phyloP scores from a whole-genome alignment of 2,888 invertebrate genomes.

The Campoletis raptor region DNA sequence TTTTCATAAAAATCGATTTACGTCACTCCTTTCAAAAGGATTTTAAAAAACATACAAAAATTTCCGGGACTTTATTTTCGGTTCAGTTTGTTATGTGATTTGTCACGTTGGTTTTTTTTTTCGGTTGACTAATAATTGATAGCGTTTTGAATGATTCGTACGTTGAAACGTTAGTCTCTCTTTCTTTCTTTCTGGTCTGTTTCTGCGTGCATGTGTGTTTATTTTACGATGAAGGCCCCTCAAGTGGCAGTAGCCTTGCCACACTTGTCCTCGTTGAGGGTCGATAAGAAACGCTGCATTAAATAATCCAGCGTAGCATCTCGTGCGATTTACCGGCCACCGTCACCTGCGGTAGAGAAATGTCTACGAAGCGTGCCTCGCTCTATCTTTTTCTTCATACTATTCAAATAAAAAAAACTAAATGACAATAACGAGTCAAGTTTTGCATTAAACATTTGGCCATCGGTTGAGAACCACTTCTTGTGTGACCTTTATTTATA shows the following conservation, averaged over 20 bases:
- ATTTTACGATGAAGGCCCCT: conserved; percentile 23
- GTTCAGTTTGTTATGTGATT: not conserved
- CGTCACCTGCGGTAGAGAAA: conserved; percentile 64
- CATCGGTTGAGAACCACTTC: conserved; percentile 41
- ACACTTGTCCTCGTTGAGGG: conserved; percentile 68
- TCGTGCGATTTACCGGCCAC: conserved; percentile 75
- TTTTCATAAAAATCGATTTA: too few species aligned
- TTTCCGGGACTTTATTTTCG: not conserved
- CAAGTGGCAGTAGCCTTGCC: conserved; percentile 72
- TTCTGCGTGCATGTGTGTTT: conserved; percentile 19
- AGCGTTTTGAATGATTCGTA: conserved; percentile 1
- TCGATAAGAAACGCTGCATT: conserved; percentile 74
- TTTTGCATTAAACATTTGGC: conserved; percentile 6
- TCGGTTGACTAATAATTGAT: not conserved
- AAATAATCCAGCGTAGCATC: conserved; percentile 78
- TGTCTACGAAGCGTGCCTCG: conserved; percentile 1
- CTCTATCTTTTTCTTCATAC: not conserved
- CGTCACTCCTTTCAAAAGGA: too few species aligned
- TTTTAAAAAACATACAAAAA: too few species aligned
- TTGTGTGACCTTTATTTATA: conserved; percentile 66
- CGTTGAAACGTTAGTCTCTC: not conserved
- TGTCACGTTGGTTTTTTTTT: not conserved
- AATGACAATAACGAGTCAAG: conserved; percentile 14
- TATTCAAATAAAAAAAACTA: conserved; percentile 15
- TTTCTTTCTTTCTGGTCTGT: not conserved